Conservation (phyloP, 1,140 invertebrate species). For the Listronotus bonariensis region DNA sequence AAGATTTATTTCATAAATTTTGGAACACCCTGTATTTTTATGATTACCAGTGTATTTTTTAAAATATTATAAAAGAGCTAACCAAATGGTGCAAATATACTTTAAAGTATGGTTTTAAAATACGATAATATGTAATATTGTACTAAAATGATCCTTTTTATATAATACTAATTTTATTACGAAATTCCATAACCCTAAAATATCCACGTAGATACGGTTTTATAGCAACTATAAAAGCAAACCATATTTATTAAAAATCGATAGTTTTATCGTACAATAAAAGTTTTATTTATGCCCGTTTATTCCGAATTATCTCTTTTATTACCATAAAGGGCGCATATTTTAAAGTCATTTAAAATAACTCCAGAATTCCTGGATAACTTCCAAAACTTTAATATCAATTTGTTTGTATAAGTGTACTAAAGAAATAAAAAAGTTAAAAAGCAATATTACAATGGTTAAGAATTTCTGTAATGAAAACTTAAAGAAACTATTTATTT, state of each 20-base stretch:
- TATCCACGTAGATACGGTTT: not conserved
- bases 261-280: constrained; percentile 21
- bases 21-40: too few relatives aligned
- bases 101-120: too few relatives aligned
- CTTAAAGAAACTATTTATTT: too few relatives aligned
- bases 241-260: constrained; percentile 22
- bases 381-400: constrained; percentile 20
- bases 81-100: too few relatives aligned
- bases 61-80: too few relatives aligned
- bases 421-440: not conserved
- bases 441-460: not conserved
- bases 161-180: too few relatives aligned
- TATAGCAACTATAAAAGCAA: constrained; percentile 7
- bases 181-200: too few relatives aligned
- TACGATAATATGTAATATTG: too few relatives aligned
- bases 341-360: not conserved
- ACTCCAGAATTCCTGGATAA: constrained; percentile 5
- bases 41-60: too few relatives aligned
- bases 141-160: too few relatives aligned
- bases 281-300: constrained; percentile 25
- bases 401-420: constrained; percentile 8
- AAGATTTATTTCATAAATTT: too few relatives aligned
- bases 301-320: constrained; percentile 18
- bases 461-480: not conserved
- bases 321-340: constrained; percentile 28